Base-by-base conservation (phyloP, 2,888 invertebrate genomes). In the Nomada lathburiana region DNA sequence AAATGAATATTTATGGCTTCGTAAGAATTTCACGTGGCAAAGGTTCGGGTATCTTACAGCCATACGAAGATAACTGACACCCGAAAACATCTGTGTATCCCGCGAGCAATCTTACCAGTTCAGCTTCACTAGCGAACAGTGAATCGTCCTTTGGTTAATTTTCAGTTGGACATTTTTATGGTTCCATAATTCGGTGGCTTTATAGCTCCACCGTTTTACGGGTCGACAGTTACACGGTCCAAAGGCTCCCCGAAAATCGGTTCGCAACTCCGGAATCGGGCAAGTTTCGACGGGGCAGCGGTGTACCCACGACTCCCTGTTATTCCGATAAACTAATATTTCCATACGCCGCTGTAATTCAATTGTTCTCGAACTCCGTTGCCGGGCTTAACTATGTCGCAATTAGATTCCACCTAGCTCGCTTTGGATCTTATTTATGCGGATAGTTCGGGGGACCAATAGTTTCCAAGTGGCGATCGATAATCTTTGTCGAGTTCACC, bases 381-480 rank as follows among this genome's bases (percentile, higher is more conserved):
- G 44, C 42, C 20, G 13, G 5, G 62, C 44, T 63, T 47, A 47
- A 63, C 44, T 20, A 23, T 44, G 23, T 13, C 18, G 47, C 44
- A 63, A 63, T 63, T 63, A 63, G 63, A 63, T 63, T 63, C 63
- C 3, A 63, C 63, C 23, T 63, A 23, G 44, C 23, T 23, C 20
- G 1, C 20, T 16, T 44, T 4, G 3, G 11, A 42, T 47, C 63
- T 63, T 63, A 63, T 63, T 63, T 23, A 20, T 20, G 16, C 42
- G 18, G 44, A 63, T 23, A 63, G 63, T 63, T 63, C n/a, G 2
- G 13, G 36, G 42, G 62, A 62, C 16, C 44, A 23, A 63, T 63
- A 47, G 63, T 63, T 63, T 23, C 20, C 11, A 42, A 44, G 44
- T 7, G 7, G 36, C 36, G 7, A 36, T 36, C 36, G 36, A 36